phyloP scores from a whole-genome alignment of 2,113 vertebrate species.

The Hymenochirus boettgeri region DNA sequence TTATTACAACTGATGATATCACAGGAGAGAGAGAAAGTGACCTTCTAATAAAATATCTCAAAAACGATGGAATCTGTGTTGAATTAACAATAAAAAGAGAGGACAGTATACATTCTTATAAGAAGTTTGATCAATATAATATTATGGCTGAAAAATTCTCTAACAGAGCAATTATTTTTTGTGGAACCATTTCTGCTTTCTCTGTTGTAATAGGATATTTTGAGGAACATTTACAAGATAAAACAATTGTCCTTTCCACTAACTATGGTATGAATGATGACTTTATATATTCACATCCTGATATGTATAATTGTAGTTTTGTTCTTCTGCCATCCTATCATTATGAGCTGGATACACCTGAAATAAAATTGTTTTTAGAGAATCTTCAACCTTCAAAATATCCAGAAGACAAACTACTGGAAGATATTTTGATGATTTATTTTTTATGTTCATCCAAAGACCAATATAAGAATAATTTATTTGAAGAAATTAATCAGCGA shows the following conservation, averaged over 20 bases:
- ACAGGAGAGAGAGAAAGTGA: not conserved
- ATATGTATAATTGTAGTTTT: constrained; percentile 4
- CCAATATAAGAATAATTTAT: not conserved
- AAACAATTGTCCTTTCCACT: not conserved
- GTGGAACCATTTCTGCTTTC: not conserved
- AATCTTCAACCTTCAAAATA: not conserved
- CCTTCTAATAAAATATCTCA: not conserved
- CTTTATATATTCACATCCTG: not conserved
- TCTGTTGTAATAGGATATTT: not conserved
- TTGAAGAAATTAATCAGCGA: not conserved
- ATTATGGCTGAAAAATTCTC: not conserved
- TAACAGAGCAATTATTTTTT: not conserved
- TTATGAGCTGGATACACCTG: not conserved
- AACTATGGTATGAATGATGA: not conserved
- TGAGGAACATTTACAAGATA: no score
- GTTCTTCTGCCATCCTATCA: not conserved
- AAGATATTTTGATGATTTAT: not conserved
- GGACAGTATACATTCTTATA: accelerated
- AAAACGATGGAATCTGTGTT: not conserved
- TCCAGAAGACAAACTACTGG: constrained; percentile 11
- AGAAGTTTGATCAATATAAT: not conserved
- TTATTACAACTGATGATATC: not conserved
- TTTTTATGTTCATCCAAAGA: not conserved
- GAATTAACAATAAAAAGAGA: not conserved
- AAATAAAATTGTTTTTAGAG: not conserved